A percentile compares a stretch with the other conserved stretches of the same genome.
Evolutionary conservation across 2,797 vertebrate genomes (phyloP).

Genomic region (Brachyalestes nurse): DNA sequence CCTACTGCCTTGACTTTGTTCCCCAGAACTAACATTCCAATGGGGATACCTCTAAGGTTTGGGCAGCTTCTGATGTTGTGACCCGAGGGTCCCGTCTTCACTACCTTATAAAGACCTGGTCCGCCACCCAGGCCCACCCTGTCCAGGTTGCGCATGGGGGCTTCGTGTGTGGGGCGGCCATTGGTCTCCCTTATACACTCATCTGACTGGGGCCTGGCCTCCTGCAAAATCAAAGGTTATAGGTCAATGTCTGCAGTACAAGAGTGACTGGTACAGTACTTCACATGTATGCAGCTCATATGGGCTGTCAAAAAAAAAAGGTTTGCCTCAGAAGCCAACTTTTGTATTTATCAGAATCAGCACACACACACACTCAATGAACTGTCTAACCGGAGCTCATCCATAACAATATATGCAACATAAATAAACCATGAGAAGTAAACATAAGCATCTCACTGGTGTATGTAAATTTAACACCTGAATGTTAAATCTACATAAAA

Average conservation of each 20-base stretch:
- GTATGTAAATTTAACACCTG: neutral
- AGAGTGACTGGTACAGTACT: conserved; percentile 12
- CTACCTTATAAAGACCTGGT: conserved; percentile 99
- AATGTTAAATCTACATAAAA: conserved; percentile 5
- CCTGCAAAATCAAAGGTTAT: conserved; percentile 86
- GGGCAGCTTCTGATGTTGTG: conserved; percentile 99
- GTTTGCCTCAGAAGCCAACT: conserved; percentile 1
- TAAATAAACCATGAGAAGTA: neutral
- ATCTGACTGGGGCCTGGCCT: conserved; percentile 91
- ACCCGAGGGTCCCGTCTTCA: conserved; percentile 99
- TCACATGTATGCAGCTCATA: neutral
- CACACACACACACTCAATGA: neutral
- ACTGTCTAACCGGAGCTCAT: neutral
- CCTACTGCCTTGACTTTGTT: conserved; percentile 99
- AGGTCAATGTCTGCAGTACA: conserved; percentile 64
- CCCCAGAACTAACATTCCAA: conserved; percentile 99
- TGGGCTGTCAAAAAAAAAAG: neutral
- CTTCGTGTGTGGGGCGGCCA: conserved; percentile 91
- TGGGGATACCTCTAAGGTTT: conserved; percentile 99
- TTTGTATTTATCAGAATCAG: neutral
- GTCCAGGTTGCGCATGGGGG: conserved; percentile 89
- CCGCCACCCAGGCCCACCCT: conserved; percentile 92
- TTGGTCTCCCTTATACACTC: conserved; percentile 95
- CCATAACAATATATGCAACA: conserved; percentile 8
- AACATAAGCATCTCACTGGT: neutral